Base-by-base conservation (phyloP, 2,797 vertebrate species). In the Notolepis coatsorum region DNA sequence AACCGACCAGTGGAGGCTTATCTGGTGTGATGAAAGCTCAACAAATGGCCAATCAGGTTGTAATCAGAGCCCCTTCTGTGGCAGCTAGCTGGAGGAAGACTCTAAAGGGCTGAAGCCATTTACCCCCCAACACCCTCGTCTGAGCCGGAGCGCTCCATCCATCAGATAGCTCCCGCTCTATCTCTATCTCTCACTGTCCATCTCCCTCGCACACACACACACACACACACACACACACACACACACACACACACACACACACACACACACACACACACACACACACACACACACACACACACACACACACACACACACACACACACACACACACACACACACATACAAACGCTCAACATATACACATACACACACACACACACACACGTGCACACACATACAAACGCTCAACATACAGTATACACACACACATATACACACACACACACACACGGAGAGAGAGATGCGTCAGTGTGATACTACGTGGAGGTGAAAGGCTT, bases 11-110 rank as follows among this genome's bases (percentile, higher is more conserved):
- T 43, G 12, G 49, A 12, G 24, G 27, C 4, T 27, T 58, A 54
- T 79, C 51, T 60, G 47, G 13, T 23, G 61, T 0, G 47, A 75
- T 73, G 73, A 78, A 75, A 79, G 69, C 2, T 28, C 35, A 71
- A 57, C 86, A 85, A 86, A 75, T 86, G 75, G 60, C 79, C 67
- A 77, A 79, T 84, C 78, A 73, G 42, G 46, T 46, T 15, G 76
- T 78, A 88, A 83, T 88, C 80, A 85, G 55, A 15, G 58, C 20
- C 75, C 79, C 56, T 81, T 84, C 74, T 82, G 49, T 61, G 57
- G 30, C 21, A 5, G 57, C 49, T 60, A 76, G 66, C n/a, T n/a
- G n/a, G n/a, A n/a, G n/a, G n/a, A n/a, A n/a, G n/a, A n/a, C n/a
- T n/a, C n/a, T n/a, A n/a, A n/a, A 46, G 50, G 37, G 61, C n/a